Percentiles rank a stretch among this genome's conserved stretches.
These are phyloP conservation scores for Criorhina ranunculi DNA, from an alignment of 2,888 invertebrate genomes.

Conservation along the genomic window DNA sequence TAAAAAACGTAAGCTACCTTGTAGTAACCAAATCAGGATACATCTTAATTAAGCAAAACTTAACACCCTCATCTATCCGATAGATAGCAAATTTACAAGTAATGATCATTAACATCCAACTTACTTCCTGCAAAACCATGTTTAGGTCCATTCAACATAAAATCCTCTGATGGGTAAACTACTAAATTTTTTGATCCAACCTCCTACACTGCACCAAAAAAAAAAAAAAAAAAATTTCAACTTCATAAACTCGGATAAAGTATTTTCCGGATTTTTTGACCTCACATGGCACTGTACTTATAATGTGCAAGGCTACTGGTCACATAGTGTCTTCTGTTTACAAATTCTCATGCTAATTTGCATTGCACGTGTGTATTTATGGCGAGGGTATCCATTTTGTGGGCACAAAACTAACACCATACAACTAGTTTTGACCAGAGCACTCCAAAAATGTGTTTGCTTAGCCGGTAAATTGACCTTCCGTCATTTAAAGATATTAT, in stretches of 20 bases:
- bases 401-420: not conserved
- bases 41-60: no score
- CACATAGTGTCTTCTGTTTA: constrained; percentile 7
- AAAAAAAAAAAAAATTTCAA: not conserved
- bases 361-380: constrained; percentile 6
- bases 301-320: constrained; percentile 18
- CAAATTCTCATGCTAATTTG: constrained; percentile 27
- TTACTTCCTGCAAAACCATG: not conserved
- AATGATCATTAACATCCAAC: not conserved
- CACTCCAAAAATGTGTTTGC: not conserved
- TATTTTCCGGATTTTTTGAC: constrained; percentile 6
- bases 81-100: no score
- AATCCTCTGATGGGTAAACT: not conserved
- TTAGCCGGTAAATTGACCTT: not conserved
- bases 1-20: no score
- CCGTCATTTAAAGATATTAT: not conserved
- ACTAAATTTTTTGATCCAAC: constrained; percentile 1
- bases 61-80: no score
- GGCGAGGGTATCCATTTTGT: constrained; percentile 3
- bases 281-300: constrained; percentile 2
- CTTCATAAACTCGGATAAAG: constrained; percentile 9
- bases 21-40: no score
- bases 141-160: not conserved
- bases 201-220: not conserved
- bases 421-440: not conserved